Evolutionary conservation across 2,797 vertebrate species (phyloP), one percentile per base, ranked within the genome.

Genomic region (Sebastes taczanowskii): DNA sequence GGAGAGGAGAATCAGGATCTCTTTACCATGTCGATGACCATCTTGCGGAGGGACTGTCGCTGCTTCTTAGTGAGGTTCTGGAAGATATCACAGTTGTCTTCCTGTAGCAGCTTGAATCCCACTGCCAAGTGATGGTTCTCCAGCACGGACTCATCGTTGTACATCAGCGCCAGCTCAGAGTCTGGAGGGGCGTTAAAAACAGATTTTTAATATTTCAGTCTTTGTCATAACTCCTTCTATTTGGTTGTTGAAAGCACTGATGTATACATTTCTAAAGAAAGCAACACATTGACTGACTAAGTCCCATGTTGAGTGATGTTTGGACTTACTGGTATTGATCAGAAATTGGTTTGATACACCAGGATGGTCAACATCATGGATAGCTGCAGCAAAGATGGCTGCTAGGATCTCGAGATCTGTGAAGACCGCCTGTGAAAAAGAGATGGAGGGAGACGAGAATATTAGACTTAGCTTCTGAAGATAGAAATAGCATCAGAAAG

Each of bases 331-430:
- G 84, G 99, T 99, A 88, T 99, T 99, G 91, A 99, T 99, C 38
- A 99, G 96, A 87, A 99, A 99, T 71, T 99, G 99, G 90, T 99
- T 99, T 90, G 98, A 98, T 86, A 99, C 99, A 67, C 99, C 99
- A 0, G 99, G 99, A 91, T 99, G 99, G 94, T 99, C 98, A 9
- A 99, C 99, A 20, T 99, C 99, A 16, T 99, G 99, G 86, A 99
- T 99, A 0, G 99, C 99, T 68, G 98, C 97, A 23, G 97, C 98
- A 84, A 99, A 99, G 90, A 99, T 98, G 75, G 98, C 98, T 68
- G 99, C 99, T 11, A 99, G 96, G 92, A 99, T 99, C 95, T 99
- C 99, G 78, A 99, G 93, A 90, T 99, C 99, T 0, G 98, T 99
- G 94, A 99, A 99, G 87, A 99, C 99, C 0, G 98, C 98, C 99